Conservation (phyloP, 2,888 invertebrate species). For the Cepaea hortensis region DNA sequence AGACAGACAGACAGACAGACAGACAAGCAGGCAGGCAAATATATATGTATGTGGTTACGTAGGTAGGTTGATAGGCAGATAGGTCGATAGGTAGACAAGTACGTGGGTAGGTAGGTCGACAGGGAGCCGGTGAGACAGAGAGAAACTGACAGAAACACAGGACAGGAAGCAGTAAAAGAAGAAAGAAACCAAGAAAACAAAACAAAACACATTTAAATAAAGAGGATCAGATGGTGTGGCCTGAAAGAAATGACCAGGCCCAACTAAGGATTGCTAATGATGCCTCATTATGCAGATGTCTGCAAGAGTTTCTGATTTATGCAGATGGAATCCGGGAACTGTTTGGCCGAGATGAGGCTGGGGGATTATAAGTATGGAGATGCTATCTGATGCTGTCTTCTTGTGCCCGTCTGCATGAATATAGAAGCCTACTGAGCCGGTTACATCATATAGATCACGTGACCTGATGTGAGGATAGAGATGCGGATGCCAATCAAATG, state of each 20-base stretch:
- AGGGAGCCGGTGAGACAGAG: neutral
- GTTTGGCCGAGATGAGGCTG: neutral
- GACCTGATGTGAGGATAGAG: neutral
- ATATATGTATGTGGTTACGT: too few species aligned
- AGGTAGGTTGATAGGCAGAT: neutral
- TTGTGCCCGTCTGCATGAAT: slow-evolving; percentile 1
- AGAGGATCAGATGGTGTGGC: neutral
- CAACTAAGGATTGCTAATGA: slow-evolving; percentile 28
- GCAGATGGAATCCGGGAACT: slow-evolving; percentile 17
- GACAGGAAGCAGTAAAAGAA: neutral
- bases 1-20: too few species aligned
- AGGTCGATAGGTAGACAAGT: neutral
- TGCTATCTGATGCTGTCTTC: slow-evolving; percentile 14
- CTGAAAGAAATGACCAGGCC: neutral
- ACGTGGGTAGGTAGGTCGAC: neutral
- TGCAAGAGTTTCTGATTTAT: slow-evolving; percentile 33
- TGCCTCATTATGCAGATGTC: slow-evolving; percentile 43
- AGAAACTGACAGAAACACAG: neutral
- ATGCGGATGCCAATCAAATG: neutral
- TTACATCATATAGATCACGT: too few species aligned
- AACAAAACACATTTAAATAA: neutral
- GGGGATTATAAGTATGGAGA: slow-evolving; percentile 18
- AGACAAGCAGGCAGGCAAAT: too few species aligned
- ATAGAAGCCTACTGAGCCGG: neutral
- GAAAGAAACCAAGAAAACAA: neutral